Conservation (phyloP, 2,888 invertebrate genomes). For the Calliopum simillimum region DNA sequence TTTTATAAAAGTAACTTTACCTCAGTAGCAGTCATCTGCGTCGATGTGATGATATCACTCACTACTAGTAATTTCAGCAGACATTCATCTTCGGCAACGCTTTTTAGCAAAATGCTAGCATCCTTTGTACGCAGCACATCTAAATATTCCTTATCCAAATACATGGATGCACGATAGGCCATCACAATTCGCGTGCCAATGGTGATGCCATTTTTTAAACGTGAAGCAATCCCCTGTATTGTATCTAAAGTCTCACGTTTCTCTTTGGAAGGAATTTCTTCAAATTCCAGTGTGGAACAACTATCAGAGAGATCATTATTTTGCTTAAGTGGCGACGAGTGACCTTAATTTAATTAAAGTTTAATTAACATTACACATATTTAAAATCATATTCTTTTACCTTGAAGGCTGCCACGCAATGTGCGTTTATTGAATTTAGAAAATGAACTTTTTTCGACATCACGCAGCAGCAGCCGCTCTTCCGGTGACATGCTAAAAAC, state of each 20-base stretch:
- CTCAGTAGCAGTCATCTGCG: constrained; percentile 69
- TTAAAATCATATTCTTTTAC: not conserved
- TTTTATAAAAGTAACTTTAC: constrained; percentile 50
- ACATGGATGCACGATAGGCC: constrained; percentile 71
- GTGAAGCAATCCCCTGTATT: constrained; percentile 69
- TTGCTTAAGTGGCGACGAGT: constrained; percentile 43
- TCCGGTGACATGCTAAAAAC: constrained; percentile 73
- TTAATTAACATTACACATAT: not conserved
- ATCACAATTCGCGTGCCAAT: constrained; percentile 71
- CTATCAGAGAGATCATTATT: constrained; percentile 58
- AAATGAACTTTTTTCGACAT: constrained; percentile 65
- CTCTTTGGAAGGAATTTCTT: constrained; percentile 64
- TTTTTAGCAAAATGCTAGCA: constrained; percentile 69
- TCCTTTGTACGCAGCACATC: constrained; percentile 70
- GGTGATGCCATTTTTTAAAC: constrained; percentile 69
- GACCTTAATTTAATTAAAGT: constrained; percentile 32
- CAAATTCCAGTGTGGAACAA: constrained; percentile 63
- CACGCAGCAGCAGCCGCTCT: constrained; percentile 71
- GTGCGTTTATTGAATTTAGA: constrained; percentile 65
- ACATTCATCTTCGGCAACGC: constrained; percentile 70
- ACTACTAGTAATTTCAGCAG: constrained; percentile 72
- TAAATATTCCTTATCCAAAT: constrained; percentile 71
- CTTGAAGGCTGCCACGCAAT: constrained; percentile 33
- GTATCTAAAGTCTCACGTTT: constrained; percentile 64
- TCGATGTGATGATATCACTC: constrained; percentile 72